Conservation (phyloP, 2,113 vertebrate genomes). For the Dascyllus trimaculatus region DNA sequence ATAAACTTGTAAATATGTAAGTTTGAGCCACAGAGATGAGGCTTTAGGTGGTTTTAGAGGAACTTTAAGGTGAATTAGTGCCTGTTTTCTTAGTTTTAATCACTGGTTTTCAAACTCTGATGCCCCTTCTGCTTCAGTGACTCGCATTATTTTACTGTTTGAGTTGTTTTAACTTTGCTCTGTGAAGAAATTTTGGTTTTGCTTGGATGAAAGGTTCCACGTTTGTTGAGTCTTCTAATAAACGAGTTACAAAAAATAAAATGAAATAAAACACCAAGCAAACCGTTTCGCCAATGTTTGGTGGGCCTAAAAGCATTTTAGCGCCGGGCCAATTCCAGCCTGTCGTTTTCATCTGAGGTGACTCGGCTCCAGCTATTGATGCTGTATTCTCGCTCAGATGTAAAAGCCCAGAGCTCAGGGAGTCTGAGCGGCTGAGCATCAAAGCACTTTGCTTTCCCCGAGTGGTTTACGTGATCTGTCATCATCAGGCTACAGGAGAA, state of each 20-base stretch:
- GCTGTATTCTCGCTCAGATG: constrained; percentile 14
- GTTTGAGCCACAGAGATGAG: no score
- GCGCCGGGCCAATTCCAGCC: neutral
- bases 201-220: no score
- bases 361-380: neutral
- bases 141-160: no score
- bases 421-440: constrained; percentile 30
- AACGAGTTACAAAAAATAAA: neutral
- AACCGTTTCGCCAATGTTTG: neutral
- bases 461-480: constrained; percentile 33
- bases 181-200: no score
- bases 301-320: neutral
- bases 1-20: no score
- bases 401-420: constrained; percentile 17
- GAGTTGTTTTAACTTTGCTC: no score
- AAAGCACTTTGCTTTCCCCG: constrained; percentile 15
- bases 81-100: no score
- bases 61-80: no score
- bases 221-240: neutral
- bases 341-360: constrained; percentile 8
- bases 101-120: no score
- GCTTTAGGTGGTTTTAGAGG: no score
- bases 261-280: neutral
- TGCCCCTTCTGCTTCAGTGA: no score
- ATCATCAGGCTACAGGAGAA: neutral